Evolutionary conservation across 1,140 invertebrate genomes (phyloP), one percentile per base, ranked within the genome.

Genomic region (Heterodera schachtii): DNA sequence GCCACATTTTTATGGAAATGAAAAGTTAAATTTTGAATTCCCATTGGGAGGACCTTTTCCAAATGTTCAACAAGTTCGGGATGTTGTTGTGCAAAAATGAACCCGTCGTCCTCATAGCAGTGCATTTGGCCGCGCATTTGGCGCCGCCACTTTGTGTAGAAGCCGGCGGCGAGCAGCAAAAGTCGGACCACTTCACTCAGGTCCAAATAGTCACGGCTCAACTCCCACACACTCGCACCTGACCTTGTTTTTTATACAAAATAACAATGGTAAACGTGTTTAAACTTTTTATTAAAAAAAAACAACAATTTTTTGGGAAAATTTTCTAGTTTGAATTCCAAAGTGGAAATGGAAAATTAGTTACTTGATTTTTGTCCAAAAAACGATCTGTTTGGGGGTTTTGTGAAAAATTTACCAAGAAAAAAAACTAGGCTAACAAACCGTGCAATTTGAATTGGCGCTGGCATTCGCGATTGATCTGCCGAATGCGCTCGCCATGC

Each of bases 91-190:
- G 52, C n/a, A 64, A 85, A 81, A 7, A 21, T 19, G 84, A 67
- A 84, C 1, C 67, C 83, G 47, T 73, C 84, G 73, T 84, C 83
- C 19, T 85, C 83, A 46, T 60, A 84, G 49, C 83, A 84, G 19
- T 85, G 76, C 46, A 84, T 81, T 19, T n/a, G 66, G 9, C 83
- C 83, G 13, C 83, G 78, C n/a, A 52, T 64, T 70, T 73, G 49
- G 11, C 46, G 16, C 41, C 83, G 84, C 31, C 71, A 52, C n/a
- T 47, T 73, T 7, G 79, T 73, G 69, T 84, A 84, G 64, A 84
- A 84, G 52, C 83, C 83, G 43, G 83, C 80, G 1, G 78, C 74
- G 44, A 73, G 21, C 64, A 84, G 75, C 44, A 43, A 44, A 8
- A 84, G 78, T 16, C 83, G 64, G 21, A 84, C 6, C 46, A 82